A percentile compares a stretch with the other conserved stretches of the same genome.
Evolutionary conservation across 2,888 invertebrate species (phyloP).

Genomic region (Amphimallon solstitiale): DNA sequence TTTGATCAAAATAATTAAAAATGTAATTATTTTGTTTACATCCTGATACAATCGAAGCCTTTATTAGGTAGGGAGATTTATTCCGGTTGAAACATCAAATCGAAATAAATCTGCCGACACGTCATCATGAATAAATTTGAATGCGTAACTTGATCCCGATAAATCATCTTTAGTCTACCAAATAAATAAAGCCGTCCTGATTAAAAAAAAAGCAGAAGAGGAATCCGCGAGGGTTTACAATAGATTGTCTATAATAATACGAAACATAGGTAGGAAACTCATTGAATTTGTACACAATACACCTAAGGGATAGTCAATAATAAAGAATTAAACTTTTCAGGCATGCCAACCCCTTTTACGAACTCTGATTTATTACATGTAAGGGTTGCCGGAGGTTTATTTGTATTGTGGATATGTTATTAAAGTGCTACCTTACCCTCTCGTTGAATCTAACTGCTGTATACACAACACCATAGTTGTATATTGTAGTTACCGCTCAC

Average conservation of each 20-base stretch:
- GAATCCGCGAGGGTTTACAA: not conserved
- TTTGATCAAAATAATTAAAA: too few relatives aligned
- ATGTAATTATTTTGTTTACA: too few relatives aligned
- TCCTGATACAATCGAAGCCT: too few relatives aligned
- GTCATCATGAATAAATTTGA: slow-evolving; percentile 14
- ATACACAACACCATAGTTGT: too few relatives aligned
- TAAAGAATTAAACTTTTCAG: slow-evolving; percentile 38
- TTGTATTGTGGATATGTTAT: slow-evolving; percentile 24
- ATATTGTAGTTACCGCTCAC: too few relatives aligned
- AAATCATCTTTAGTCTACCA: not conserved
- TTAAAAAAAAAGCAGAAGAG: too few relatives aligned
- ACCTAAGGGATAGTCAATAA: slow-evolving; percentile 31
- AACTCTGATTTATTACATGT: slow-evolving; percentile 35
- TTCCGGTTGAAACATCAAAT: too few relatives aligned
- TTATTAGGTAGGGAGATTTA: too few relatives aligned
- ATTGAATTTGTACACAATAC: slow-evolving; percentile 27
- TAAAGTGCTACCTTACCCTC: slow-evolving; percentile 20
- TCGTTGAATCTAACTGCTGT: too few relatives aligned
- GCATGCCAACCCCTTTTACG: slow-evolving; percentile 22
- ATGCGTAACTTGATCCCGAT: slow-evolving; percentile 5
- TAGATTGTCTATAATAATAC: slow-evolving; percentile 1
- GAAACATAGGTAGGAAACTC: slow-evolving; percentile 31
- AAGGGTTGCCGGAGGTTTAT: slow-evolving; percentile 23
- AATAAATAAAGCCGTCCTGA: too few relatives aligned
- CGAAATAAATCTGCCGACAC: not conserved